Percentiles rank a stretch among this genome's conserved stretches.
Conservation (phyloP, 2,797 vertebrate genomes). For the Gallirallus australis region DNA sequence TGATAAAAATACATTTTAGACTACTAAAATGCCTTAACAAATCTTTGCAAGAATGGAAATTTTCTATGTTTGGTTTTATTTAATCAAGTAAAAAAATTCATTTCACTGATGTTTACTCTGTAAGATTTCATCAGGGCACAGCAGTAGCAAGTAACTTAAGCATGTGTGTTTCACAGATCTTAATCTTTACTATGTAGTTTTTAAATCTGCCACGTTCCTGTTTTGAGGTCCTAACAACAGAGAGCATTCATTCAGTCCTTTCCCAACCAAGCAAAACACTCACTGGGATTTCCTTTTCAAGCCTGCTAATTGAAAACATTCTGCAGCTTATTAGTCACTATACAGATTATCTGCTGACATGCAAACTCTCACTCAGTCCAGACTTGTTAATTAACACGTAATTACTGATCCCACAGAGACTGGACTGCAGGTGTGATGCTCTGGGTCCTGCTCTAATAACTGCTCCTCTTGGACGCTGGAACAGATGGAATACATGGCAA, state of each 20-base stretch:
- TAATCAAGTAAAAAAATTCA: conserved; percentile 34
- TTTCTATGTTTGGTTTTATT: neutral
- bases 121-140: neutral
- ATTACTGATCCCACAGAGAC: conserved; percentile 80
- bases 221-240: conserved; percentile 58
- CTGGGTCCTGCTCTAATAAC: conserved; percentile 57
- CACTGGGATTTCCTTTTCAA: conserved; percentile 79
- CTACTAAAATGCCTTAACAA: neutral
- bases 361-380: conserved; percentile 78
- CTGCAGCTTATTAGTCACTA: conserved; percentile 85
- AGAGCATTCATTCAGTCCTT: conserved; percentile 56
- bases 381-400: conserved; percentile 86
- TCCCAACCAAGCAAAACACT: conserved; percentile 64
- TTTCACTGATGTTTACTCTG: conserved; percentile 7
- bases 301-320: conserved; percentile 87
- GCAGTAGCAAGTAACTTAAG: conserved; percentile 38
- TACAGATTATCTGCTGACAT: conserved; percentile 73
- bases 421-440: conserved; percentile 75
- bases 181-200: conserved; percentile 24
- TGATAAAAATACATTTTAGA: neutral
- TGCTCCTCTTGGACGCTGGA: neutral
- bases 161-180: conserved; percentile 6
- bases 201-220: neutral
- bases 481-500: neutral
- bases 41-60: neutral